Base-by-base conservation (phyloP, 2,113 vertebrate species). In the Pygoscelis adeliae region DNA sequence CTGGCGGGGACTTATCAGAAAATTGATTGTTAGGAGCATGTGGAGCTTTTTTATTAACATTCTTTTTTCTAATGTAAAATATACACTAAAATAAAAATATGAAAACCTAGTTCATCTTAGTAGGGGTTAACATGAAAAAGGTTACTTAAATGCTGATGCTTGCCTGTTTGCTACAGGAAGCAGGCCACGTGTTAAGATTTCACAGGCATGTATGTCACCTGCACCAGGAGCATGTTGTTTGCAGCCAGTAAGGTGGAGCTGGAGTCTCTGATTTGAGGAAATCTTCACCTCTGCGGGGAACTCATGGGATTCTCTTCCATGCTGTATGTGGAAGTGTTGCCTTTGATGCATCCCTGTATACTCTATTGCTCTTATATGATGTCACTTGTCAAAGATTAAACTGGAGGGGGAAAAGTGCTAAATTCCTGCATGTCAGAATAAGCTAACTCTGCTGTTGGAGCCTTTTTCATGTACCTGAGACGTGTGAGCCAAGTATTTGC, bases 51-150 rank as follows among this genome's bases (percentile, higher is more conserved):
- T 76, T 95, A 97, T 96, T 96, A 96, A 96, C 93, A 79, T 95
- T 97, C 81, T 96, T 93, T 96, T 96, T 96, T 93, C 95, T 96
- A 95, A 96, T 95, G 96, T 97, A 97, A 95, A 91, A 78, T 94
- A 95, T 70, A 96, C 95, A 95, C 91, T 87, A 94, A 95, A 97
- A 96, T 97, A 96, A 96, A 97, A 93, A 66, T 95, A 72, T 90
- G 46, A 96, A 93, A 96, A 92, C 73, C 89, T 94, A 92, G 86
- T 96, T 91, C 59, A 92, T 87, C 61, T 90, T 87, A 56, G 46
- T 79, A 95, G 90, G 88, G 89, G 38, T 87, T 88, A 87, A 92
- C 91, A 59, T 92, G 81, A 61, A 86, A 93, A 91, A 88, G 78
- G 52, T 89, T 58, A n/a, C 38, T 81, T 62, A 66, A 83, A 46